These are phyloP conservation scores for Oreortyx pictus DNA, from an alignment of 2,797 vertebrate species.

Conservation along the genomic window DNA sequence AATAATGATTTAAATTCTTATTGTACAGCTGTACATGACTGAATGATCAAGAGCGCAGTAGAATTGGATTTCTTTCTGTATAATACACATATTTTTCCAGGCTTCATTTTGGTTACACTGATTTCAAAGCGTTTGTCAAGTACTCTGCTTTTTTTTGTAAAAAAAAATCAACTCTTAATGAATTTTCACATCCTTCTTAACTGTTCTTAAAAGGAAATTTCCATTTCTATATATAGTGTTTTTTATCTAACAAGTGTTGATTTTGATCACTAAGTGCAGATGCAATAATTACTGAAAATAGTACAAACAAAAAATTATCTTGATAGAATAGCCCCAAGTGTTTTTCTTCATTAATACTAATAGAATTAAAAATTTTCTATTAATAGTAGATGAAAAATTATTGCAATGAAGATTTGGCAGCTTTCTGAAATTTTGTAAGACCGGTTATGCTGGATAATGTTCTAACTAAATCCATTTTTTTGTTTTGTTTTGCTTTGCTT, in stretches of 20 bases:
- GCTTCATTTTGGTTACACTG: background rate
- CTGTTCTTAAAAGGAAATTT: background rate
- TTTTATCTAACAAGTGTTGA: background rate
- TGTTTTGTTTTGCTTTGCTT: background rate
- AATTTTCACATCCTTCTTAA: conserved; percentile 23
- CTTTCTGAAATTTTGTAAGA: background rate
- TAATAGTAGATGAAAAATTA: background rate
- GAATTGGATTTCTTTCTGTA: background rate
- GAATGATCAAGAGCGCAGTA: background rate
- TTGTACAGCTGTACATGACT: background rate
- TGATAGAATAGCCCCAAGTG: background rate
- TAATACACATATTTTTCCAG: background rate
- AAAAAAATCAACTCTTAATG: background rate
- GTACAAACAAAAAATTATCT: background rate
- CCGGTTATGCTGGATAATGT: background rate
- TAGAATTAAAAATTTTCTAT: background rate
- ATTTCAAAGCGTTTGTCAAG: conserved; percentile 35
- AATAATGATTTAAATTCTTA: background rate
- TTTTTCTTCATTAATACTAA: conserved; percentile 23
- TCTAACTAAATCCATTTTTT: background rate
- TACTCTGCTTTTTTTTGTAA: conserved; percentile 23
- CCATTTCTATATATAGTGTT: background rate
- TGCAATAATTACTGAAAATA: conserved; percentile 12
- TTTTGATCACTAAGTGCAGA: background rate
- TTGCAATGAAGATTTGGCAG: background rate